Conservation (phyloP, 2,113 vertebrate species). For the Catagonus wagneri region DNA sequence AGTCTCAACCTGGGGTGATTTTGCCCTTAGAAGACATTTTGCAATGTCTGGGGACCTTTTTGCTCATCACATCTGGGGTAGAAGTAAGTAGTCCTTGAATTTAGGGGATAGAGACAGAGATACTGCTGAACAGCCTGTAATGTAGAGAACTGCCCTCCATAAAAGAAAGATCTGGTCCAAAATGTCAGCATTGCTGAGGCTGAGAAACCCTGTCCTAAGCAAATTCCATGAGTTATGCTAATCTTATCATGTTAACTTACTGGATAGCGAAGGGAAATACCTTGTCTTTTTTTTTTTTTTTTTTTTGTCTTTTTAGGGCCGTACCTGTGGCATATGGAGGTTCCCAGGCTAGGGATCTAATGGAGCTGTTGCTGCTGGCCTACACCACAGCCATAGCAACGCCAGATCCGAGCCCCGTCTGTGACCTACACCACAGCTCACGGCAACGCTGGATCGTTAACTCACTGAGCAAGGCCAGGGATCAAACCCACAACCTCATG, state of each 20-base stretch:
- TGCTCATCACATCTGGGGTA: not conserved
- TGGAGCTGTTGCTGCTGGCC: too few species aligned
- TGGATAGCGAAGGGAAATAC: not conserved
- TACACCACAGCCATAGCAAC: too few species aligned
- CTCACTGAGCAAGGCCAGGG: too few species aligned
- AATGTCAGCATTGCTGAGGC: not conserved
- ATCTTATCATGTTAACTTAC: constrained; percentile 1
- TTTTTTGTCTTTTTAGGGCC: too few species aligned
- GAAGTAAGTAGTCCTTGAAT: not conserved
- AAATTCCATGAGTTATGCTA: constrained; percentile 4
- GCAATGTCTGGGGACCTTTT: not conserved
- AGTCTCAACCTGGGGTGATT: not conserved
- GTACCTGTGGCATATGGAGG: too few species aligned
- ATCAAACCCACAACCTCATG: too few species aligned
- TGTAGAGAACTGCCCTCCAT: not conserved
- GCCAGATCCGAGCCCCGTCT: too few species aligned
- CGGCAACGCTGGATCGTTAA: too few species aligned
- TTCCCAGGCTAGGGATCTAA: too few species aligned
- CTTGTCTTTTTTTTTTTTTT: too few species aligned
- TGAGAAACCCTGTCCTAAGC: constrained; percentile 1
- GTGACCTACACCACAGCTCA: too few species aligned
- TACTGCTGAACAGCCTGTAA: not conserved
- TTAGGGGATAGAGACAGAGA: not conserved
- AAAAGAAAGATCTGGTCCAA: not conserved
- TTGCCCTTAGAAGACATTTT: not conserved